Evolutionary conservation across 2,888 invertebrate species (phyloP).

Genomic region (Tiliacea citrago): DNA sequence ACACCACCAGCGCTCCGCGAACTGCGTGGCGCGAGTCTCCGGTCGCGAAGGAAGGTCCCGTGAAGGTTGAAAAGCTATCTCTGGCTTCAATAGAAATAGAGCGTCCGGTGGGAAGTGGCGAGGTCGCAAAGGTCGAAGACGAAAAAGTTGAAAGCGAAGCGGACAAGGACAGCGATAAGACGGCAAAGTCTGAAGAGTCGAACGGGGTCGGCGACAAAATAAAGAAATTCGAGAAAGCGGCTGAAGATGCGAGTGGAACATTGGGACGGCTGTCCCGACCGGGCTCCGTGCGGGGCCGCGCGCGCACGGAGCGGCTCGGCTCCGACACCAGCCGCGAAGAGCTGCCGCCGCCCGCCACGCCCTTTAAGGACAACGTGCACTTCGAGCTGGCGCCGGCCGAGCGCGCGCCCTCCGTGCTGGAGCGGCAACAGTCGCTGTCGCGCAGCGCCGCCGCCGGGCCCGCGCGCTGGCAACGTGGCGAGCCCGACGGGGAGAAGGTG

Average conservation of each 20-base stretch:
- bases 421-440: conserved; percentile 75
- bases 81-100: conserved; percentile 49
- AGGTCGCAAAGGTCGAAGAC: conserved; percentile 37
- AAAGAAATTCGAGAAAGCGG: conserved; percentile 87
- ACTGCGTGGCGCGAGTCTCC: conserved; percentile 70
- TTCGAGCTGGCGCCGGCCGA: conserved; percentile 72
- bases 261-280: conserved; percentile 79
- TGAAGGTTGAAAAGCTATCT: conserved; percentile 59
- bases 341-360: conserved; percentile 81
- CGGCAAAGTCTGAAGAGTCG: conserved; percentile 74
- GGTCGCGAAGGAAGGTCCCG: conserved; percentile 69
- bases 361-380: conserved; percentile 80
- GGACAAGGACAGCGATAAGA: conserved; percentile 22
- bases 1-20: conserved; percentile 52
- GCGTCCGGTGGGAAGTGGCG: conserved; percentile 26
- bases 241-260: conserved; percentile 81
- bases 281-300: conserved; percentile 79
- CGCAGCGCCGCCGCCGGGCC: conserved; percentile 69
- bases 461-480: conserved; percentile 79
- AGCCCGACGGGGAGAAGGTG: conserved; percentile 74
- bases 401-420: conserved; percentile 62
- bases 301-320: conserved; percentile 66
- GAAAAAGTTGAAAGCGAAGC: conserved; percentile 37
- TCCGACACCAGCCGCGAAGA: conserved; percentile 77
- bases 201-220: conserved; percentile 89